A percentile compares a stretch with the other conserved stretches of the same genome.
Conservation (phyloP, 2,888 invertebrate genomes). For the Alviniconcha strummeri region DNA sequence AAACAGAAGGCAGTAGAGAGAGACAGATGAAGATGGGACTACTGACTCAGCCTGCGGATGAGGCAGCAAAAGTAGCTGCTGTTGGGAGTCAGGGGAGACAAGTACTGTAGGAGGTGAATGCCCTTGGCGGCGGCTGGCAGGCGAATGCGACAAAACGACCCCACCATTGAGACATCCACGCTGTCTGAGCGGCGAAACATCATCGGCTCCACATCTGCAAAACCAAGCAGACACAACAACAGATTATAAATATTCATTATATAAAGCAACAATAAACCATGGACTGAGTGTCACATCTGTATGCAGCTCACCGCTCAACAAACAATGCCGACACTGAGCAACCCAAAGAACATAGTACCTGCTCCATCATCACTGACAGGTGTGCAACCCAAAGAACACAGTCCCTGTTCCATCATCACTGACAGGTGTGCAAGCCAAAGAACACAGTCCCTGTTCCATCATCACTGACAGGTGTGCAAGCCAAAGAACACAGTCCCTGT, state of each 20-base stretch:
- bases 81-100: conserved; percentile 54
- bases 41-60: conserved; percentile 61
- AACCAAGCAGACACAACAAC: neutral
- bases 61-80: conserved; percentile 56
- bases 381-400: too few relatives aligned
- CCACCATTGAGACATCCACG: conserved; percentile 48
- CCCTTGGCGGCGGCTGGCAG: conserved; percentile 56
- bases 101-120: conserved; percentile 64
- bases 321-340: neutral
- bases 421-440: too few relatives aligned
- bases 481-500: too few relatives aligned
- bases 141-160: conserved; percentile 46
- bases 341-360: too few relatives aligned
- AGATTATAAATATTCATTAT: too few relatives aligned
- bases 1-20: too few relatives aligned
- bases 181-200: conserved; percentile 55
- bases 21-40: neutral
- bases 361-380: too few relatives aligned
- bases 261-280: too few relatives aligned
- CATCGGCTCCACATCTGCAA: conserved; percentile 51
- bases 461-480: too few relatives aligned
- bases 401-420: too few relatives aligned
- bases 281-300: too few relatives aligned
- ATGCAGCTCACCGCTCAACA: neutral
- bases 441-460: too few relatives aligned